Percentiles rank a stretch among this genome's conserved stretches.
phyloP scores from a whole-genome alignment of 2,797 vertebrate species.

The Prunella strophiata region DNA sequence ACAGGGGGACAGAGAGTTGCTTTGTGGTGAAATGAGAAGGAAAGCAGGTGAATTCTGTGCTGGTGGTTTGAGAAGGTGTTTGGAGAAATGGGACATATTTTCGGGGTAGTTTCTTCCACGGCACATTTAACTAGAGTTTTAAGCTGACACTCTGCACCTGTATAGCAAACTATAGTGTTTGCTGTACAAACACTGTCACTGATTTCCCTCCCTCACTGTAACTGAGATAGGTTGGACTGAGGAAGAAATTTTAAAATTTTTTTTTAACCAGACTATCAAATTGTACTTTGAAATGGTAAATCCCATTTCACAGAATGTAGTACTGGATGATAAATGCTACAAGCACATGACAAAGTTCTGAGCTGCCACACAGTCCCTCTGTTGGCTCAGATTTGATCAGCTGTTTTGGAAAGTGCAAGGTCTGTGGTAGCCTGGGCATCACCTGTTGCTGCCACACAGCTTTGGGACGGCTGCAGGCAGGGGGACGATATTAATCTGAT shows the following conservation, averaged over 20 bases:
- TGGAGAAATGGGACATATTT: neutral
- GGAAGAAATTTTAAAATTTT: neutral
- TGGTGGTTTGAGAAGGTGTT: neutral
- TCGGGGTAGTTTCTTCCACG: neutral
- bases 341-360: neutral
- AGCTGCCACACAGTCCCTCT: neutral
- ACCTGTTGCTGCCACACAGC: neutral
- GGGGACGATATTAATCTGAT: neutral
- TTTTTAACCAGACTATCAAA: neutral
- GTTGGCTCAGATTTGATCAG: neutral
- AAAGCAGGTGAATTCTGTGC: neutral
- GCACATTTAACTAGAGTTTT: neutral
- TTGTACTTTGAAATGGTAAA: neutral
- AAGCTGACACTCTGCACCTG: neutral
- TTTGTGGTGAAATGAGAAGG: neutral
- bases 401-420: neutral
- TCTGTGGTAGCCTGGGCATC: neutral
- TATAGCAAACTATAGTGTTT: neutral
- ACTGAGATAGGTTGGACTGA: neutral
- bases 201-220: neutral
- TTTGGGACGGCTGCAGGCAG: neutral
- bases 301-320: neutral
- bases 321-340: neutral
- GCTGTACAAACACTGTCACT: too few species aligned
- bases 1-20: neutral